Evolutionary conservation across 2,797 vertebrate genomes (phyloP).

Genomic region (Acanthiza pusilla): DNA sequence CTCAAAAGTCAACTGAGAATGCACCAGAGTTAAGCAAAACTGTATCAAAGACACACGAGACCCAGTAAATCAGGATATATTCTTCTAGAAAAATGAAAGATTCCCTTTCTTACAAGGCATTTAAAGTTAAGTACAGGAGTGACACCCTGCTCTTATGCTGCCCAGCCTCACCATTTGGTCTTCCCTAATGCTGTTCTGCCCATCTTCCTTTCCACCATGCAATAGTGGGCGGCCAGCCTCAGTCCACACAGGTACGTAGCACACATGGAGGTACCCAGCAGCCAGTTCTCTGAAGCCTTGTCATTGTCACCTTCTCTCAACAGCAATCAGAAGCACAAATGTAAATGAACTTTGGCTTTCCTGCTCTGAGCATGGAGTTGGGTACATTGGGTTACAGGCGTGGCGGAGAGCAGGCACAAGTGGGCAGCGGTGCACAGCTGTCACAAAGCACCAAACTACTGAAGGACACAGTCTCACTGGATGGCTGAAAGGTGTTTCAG

Average conservation of each 20-base stretch:
- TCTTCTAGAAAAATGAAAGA: not conserved
- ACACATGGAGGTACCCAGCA: accelerated
- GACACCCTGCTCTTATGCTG: not conserved
- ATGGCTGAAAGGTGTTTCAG: not conserved
- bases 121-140: not conserved
- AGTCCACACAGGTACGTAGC: accelerated
- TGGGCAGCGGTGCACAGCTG: not conserved
- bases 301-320: not conserved
- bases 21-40: not conserved
- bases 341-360: not conserved
- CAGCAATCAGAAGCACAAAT: not conserved
- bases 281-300: not conserved
- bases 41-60: accelerated
- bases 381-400: not conserved
- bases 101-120: not conserved
- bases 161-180: not conserved
- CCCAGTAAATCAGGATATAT: not conserved
- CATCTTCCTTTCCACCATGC: not conserved
- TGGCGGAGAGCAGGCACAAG: not conserved
- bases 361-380: not conserved
- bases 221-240: accelerated
- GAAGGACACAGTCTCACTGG: not conserved
- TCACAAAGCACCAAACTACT: not conserved
- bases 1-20: not conserved
- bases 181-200: not conserved